Conservation (phyloP, 2,113 vertebrate genomes). For the Coturnix japonica region DNA sequence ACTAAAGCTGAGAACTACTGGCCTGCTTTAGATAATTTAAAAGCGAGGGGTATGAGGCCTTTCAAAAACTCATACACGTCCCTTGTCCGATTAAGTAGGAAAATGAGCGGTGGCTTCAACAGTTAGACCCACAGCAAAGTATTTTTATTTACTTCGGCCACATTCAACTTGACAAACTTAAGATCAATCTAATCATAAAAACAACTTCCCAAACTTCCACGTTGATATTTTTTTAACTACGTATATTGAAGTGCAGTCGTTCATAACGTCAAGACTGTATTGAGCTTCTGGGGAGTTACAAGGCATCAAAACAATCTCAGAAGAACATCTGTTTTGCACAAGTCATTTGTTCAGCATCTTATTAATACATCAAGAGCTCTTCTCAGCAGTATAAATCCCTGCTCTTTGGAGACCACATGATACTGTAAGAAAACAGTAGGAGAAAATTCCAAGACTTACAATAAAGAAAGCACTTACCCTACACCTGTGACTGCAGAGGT, state of each 20-base stretch:
- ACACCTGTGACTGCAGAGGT: constrained; percentile 58
- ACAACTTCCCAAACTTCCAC: neutral
- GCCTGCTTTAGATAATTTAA: neutral
- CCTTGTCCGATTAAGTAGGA: neutral
- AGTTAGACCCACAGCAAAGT: neutral
- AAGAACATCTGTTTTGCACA: constrained; percentile 11
- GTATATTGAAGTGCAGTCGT: neutral
- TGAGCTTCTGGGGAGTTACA: neutral
- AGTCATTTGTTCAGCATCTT: constrained; percentile 10
- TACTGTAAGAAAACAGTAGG: constrained; percentile 9
- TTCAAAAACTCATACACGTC: neutral
- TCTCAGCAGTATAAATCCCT: constrained; percentile 12
- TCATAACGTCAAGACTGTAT: neutral
- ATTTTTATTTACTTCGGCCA: neutral
- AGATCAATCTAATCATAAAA: neutral
- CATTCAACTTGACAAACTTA: neutral
- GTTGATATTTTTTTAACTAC: neutral
- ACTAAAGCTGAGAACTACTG: neutral
- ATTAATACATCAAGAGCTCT: neutral
- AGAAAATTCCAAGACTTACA: constrained; percentile 35
- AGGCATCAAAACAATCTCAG: constrained; percentile 13
- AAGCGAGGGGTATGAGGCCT: neutral
- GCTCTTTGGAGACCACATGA: neutral
- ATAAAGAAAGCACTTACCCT: constrained; percentile 65
- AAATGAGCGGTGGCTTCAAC: neutral